These are phyloP conservation scores for Enteromius trimaculatus DNA, from an alignment of 2,797 vertebrate genomes.

Conservation along the genomic window DNA sequence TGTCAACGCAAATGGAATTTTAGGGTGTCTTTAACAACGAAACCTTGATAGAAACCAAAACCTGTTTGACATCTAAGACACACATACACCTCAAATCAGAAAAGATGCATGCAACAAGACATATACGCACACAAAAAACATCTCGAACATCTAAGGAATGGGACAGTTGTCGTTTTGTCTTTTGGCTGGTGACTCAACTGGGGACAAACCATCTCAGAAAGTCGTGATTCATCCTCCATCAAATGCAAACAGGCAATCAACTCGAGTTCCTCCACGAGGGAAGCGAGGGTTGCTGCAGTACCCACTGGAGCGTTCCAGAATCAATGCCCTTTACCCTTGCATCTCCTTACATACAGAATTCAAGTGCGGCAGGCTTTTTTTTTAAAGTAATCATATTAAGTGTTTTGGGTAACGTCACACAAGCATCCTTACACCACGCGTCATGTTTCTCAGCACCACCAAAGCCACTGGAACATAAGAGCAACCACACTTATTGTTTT, in stretches of 20 bases:
- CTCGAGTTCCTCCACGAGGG: conserved; percentile 20
- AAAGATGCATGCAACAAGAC: conserved; percentile 60
- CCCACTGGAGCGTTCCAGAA: conserved; percentile 42
- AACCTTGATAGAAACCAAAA: conserved; percentile 18
- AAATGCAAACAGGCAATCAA: conserved; percentile 23
- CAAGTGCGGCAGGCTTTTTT: conserved; percentile 80
- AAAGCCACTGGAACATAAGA: conserved; percentile 74
- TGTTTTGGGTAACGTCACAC: conserved; percentile 75
- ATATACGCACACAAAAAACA: conserved; percentile 58
- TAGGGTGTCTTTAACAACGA: background rate
- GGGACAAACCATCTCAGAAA: conserved; percentile 57
- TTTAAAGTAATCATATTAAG: conserved; percentile 62
- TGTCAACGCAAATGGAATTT: background rate
- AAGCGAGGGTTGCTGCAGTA: conserved; percentile 41
- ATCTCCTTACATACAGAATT: conserved; percentile 70
- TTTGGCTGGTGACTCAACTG: conserved; percentile 75
- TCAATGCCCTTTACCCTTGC: conserved; percentile 51
- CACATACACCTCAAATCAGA: conserved; percentile 42
- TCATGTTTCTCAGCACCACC: conserved; percentile 66
- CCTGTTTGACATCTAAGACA: conserved; percentile 29
- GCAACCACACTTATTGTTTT: conserved; percentile 73
- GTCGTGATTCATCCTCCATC: conserved; percentile 25
- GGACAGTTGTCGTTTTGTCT: conserved; percentile 70
- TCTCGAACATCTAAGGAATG: conserved; percentile 57
- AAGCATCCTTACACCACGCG: conserved; percentile 67